These are phyloP conservation scores for Calliopum simillimum DNA, from an alignment of 2,888 invertebrate species.

Conservation along the genomic window DNA sequence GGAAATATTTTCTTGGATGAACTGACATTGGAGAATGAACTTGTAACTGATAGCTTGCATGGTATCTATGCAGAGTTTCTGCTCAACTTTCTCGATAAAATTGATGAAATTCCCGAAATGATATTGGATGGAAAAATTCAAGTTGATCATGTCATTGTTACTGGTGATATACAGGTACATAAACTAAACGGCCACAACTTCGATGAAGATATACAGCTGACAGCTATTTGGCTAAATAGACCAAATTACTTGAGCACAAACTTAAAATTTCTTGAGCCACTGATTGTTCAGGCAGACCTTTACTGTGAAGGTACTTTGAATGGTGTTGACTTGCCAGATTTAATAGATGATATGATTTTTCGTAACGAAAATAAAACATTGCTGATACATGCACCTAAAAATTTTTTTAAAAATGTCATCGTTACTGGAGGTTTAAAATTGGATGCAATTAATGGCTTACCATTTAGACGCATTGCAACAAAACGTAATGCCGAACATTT, in stretches of 20 bases:
- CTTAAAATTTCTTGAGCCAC: conserved; percentile 56
- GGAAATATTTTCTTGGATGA: conserved; percentile 57
- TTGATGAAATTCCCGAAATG: conserved; percentile 57
- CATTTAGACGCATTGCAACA: conserved; percentile 64
- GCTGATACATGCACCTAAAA: conserved; percentile 53
- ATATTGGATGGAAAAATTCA: conserved; percentile 65
- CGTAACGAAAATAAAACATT: conserved; percentile 59
- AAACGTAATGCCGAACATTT: conserved; percentile 53
- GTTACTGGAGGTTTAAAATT: conserved; percentile 60
- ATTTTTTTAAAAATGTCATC: conserved; percentile 52
- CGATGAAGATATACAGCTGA: conserved; percentile 59
- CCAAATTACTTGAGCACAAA: conserved; percentile 60
- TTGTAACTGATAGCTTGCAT: conserved; percentile 64
- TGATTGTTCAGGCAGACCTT: conserved; percentile 53
- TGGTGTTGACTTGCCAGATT: conserved; percentile 61
- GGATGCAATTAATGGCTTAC: conserved; percentile 64
- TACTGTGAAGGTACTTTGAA: conserved; percentile 61
- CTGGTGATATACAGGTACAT: conserved; percentile 53
- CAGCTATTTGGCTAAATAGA: conserved; percentile 65
- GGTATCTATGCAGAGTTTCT: conserved; percentile 58
- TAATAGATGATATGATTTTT: conserved; percentile 65
- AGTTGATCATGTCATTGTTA: conserved; percentile 65
- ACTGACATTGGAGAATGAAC: conserved; percentile 57
- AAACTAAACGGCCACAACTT: conserved; percentile 55
- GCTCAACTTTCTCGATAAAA: conserved; percentile 54